Conservation (phyloP, 2,888 invertebrate species). For the Stratiomys singularior region DNA sequence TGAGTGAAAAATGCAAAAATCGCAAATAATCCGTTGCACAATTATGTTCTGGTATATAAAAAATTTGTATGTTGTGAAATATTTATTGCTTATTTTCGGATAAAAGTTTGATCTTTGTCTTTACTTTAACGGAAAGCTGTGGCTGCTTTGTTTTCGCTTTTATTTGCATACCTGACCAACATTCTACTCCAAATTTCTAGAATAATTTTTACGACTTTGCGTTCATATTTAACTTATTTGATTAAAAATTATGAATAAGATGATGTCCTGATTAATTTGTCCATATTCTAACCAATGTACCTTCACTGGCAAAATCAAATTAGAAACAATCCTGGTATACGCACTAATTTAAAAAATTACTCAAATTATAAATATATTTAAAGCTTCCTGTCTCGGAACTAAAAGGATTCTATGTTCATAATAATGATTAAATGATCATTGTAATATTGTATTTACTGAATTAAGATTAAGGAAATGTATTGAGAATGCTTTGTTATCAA, state of each 20-base stretch:
- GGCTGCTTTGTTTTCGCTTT: no score
- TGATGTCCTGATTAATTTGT: no score
- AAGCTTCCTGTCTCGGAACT: not conserved
- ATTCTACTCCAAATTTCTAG: no score
- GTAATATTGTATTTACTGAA: not conserved
- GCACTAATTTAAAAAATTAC: slow-evolving; percentile 37
- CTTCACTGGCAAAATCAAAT: slow-evolving; percentile 29
- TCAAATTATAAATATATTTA: not conserved
- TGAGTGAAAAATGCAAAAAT: not conserved
- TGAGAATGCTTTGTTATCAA: not conserved
- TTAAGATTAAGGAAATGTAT: not conserved
- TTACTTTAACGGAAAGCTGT: no score
- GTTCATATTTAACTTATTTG: no score
- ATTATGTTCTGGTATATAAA: no score
- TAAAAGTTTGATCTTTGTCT: no score
- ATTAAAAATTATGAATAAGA: no score
- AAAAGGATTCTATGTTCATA: not conserved
- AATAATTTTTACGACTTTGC: no score
- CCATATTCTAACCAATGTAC: not conserved
- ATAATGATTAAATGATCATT: not conserved
- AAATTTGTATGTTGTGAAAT: no score
- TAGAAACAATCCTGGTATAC: slow-evolving; percentile 31
- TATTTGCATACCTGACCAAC: no score
- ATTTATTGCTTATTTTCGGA: no score
- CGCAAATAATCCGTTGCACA: not conserved